These are phyloP conservation scores for Empis livida DNA, from an alignment of 2,888 invertebrate genomes.

Conservation along the genomic window DNA sequence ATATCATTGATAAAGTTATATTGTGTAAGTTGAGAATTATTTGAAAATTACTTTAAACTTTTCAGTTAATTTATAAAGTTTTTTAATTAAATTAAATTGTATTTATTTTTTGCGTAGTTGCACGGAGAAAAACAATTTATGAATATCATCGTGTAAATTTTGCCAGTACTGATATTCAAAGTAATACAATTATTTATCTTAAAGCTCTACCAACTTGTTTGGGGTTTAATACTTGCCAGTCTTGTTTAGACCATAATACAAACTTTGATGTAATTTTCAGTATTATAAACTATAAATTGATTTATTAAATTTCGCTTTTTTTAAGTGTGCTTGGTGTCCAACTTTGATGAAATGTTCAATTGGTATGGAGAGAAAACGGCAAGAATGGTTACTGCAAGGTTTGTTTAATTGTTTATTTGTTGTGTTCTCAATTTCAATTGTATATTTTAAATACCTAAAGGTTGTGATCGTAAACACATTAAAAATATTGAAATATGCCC, in stretches of 20 bases:
- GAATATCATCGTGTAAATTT: slow-evolving; percentile 89
- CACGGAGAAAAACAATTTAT: slow-evolving; percentile 87
- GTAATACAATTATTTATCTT: slow-evolving; percentile 68
- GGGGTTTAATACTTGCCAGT: slow-evolving; percentile 56
- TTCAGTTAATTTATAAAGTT: background rate
- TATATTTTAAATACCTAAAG: too few relatives aligned
- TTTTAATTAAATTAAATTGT: background rate
- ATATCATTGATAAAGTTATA: slow-evolving; percentile 76
- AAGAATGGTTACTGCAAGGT: slow-evolving; percentile 71
- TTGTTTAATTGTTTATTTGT: too few relatives aligned
- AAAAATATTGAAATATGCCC: slow-evolving; percentile 21
- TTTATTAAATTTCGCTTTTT: too few relatives aligned
- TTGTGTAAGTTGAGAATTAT: slow-evolving; percentile 82
- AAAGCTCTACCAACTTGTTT: slow-evolving; percentile 76
- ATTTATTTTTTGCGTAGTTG: slow-evolving; percentile 53
- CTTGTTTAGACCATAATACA: slow-evolving; percentile 49
- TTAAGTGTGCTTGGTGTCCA: slow-evolving; percentile 82
- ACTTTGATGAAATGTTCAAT: slow-evolving; percentile 70
- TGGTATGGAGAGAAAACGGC: slow-evolving; percentile 74
- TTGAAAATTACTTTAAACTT: too few relatives aligned
- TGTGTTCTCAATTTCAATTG: too few relatives aligned
- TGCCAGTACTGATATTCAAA: slow-evolving; percentile 59
- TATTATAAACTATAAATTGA: too few relatives aligned
- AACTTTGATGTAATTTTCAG: slow-evolving; percentile 19
- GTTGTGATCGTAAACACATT: slow-evolving; percentile 27